Base-by-base conservation (phyloP, 2,888 invertebrate species). In the Cyrtodaria siliqua region DNA sequence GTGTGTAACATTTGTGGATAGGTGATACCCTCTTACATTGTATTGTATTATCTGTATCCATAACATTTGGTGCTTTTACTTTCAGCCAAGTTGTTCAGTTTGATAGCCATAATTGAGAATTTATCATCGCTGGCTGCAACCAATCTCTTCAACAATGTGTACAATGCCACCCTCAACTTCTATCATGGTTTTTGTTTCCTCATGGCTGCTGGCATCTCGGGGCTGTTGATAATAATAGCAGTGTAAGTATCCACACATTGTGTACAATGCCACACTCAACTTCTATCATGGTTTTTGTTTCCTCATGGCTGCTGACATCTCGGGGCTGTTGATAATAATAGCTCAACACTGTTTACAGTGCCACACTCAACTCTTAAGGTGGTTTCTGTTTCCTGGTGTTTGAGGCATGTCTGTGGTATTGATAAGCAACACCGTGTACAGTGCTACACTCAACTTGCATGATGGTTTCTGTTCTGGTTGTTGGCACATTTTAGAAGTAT, bases 21-120 rank as follows among this genome's bases (percentile, higher is more conserved):
- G n/a, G n/a, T n/a, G n/a, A n/a, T n/a, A n/a, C n/a, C n/a, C n/a
- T n/a, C n/a, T n/a, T n/a, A n/a, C n/a, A n/a, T n/a, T n/a, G n/a
- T n/a, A n/a, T n/a, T n/a, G n/a, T n/a, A n/a, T n/a, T n/a, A n/a
- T n/a, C n/a, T n/a, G n/a, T 33, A 33, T 33, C 12, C 33, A 33
- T 33, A 33, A 33, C 4, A 33, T 8, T 12, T 12, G 12, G 4
- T 33, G 4, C 20, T 52, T 9, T 63, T 40, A 23, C n/a, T 86
- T 86, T 23, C 87, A 93, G 93, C 92, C 2, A 93, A 92, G 83
- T 86, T 93, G 50, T 81, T 75, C 69, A 81, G 78, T 76, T 92
- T 94, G 78, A 86, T 94, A n/a, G 93, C 93, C 2, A 89, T 91
- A 50, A 82, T 92, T 68, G 93, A 94, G 86, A 93, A 92, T 69